Evolutionary conservation across 2,797 vertebrate genomes (phyloP).

Genomic region (Notolabrus celidotus): DNA sequence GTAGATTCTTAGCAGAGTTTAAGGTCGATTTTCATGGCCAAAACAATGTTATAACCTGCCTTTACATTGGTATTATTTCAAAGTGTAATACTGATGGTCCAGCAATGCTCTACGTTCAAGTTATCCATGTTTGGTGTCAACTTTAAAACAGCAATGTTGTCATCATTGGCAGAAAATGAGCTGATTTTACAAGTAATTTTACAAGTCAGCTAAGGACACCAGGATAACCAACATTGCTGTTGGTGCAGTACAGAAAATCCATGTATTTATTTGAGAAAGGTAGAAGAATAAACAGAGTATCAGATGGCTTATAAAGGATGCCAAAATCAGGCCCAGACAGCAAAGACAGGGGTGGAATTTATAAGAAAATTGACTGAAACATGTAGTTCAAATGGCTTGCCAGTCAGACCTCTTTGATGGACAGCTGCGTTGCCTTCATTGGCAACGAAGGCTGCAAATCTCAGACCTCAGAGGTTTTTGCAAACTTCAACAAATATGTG

Average conservation of each 20-base stretch:
- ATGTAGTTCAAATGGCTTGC: constrained; percentile 25
- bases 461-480: constrained; percentile 38
- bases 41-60: constrained; percentile 7
- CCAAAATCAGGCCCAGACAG: constrained; percentile 33
- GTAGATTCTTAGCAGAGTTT: too few relatives aligned
- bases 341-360: constrained; percentile 16
- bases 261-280: constrained; percentile 18
- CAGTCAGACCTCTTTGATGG: constrained; percentile 29
- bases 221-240: constrained; percentile 2
- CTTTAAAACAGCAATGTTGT: constrained; percentile 6
- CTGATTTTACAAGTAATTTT: constrained; percentile 13
- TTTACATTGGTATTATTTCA: background rate
- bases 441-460: constrained; percentile 26
- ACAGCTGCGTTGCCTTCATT: constrained; percentile 44
- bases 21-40: background rate
- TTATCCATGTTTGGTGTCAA: background rate
- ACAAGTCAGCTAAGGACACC: constrained; percentile 14
- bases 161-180: constrained; percentile 19
- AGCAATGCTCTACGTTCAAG: constrained; percentile 5
- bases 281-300: constrained; percentile 44
- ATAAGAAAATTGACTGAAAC: constrained; percentile 11
- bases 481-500: constrained; percentile 35
- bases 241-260: constrained; percentile 21
- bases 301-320: constrained; percentile 41
- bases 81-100: background rate